Evolutionary conservation across 2,888 invertebrate species (phyloP), one percentile per base, ranked within the genome.

Genomic region (Orthonevra nobilis): DNA sequence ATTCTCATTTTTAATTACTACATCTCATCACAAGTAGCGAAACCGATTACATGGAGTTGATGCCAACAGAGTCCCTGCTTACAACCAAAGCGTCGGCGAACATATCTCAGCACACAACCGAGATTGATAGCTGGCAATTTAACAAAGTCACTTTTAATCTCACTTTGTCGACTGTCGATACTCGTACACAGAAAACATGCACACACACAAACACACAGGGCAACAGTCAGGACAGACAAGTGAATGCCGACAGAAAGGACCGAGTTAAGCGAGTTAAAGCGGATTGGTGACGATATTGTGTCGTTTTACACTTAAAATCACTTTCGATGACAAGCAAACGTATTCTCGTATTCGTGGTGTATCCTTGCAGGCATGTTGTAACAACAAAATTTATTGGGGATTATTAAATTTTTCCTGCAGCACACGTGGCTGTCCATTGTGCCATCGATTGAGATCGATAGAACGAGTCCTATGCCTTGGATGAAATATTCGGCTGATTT

Each of bases 121-220:
- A 81, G 81, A 83, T 83, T 83, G 81, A 83, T 84, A 81, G 79
- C 72, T 81, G 69, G 82, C 82, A 81, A 83, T 84, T 83, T 82
- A 82, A 83, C 83, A 83, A 83, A 83, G 83, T 82, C 83, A 83
- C 58, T 81, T 77, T 81, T 83, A 82, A 83, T 83, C 83, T 81
- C 82, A 82, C 81, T 81, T 79, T 81, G 81, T 70, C 81, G 66
- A 58, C 60, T 68, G 42, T 14, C 19, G 40, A 56, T 54, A 44
- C 10, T 4, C 15, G 17, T 7, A 23, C 14, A 10, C 17, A 12
- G 19, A 6, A n/a, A n/a, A n/a, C 66, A 44, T 17, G 9, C 15
- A 26, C n/a, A 23, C 14, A 10, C 17, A 12, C 28, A 6, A n/a
- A n/a, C n/a, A 7, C 9, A 10, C 15, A 26, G 20, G 14, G 2